A percentile compares a stretch with the other conserved stretches of the same genome.
Conservation (phyloP, 2,113 vertebrate species). For the Cervus canadensis region DNA sequence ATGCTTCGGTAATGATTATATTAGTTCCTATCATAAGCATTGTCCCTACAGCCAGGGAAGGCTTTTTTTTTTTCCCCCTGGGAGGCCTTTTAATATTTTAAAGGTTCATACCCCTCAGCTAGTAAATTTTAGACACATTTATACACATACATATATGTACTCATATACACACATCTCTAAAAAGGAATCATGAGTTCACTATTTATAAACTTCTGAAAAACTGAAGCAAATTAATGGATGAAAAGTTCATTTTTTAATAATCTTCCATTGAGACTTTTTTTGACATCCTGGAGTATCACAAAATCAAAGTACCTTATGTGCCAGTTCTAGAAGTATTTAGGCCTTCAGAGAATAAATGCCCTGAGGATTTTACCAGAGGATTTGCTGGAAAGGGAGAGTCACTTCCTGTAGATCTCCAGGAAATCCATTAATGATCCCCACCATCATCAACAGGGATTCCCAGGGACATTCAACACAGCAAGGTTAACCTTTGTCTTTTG, state of each 20-base stretch:
- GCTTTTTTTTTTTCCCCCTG: rapidly evolving
- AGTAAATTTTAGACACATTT: not conserved
- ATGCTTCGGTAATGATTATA: not conserved
- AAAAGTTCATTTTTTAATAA: not conserved
- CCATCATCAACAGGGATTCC: not conserved
- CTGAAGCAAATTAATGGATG: not conserved
- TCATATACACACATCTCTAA: not conserved
- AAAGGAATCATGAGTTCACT: not conserved
- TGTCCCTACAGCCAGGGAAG: not conserved
- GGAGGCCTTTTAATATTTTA: not conserved
- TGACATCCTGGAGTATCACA: slow-evolving; percentile 25
- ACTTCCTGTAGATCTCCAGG: not conserved
- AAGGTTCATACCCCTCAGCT: not conserved
- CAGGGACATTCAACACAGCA: not conserved
- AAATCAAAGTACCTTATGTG: slow-evolving; percentile 46
- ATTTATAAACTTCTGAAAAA: not conserved
- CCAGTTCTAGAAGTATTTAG: slow-evolving; percentile 13
- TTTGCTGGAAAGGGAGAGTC: not conserved
- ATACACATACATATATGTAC: not conserved
- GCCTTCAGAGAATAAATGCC: slow-evolving; percentile 48
- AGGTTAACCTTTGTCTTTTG: not conserved
- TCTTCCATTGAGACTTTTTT: slow-evolving; percentile 12
- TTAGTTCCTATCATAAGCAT: not conserved
- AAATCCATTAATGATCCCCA: not conserved
- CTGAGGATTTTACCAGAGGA: slow-evolving; percentile 13